Conservation (phyloP, 2,888 invertebrate species). For the Papilio demoleus region DNA sequence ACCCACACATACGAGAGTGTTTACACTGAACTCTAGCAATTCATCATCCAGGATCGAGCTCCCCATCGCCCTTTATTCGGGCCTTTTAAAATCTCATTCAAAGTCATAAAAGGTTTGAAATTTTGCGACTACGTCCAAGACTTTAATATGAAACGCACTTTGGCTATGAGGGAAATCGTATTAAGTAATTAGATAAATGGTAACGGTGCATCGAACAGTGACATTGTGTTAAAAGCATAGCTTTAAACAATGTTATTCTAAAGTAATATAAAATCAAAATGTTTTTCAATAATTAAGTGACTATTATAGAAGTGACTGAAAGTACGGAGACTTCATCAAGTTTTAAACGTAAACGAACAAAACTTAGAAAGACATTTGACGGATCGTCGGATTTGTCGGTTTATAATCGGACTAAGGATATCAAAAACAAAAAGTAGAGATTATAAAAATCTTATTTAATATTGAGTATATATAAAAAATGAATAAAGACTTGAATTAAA, state of each 20-base stretch:
- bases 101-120: too few relatives aligned
- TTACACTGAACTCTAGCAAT: too few relatives aligned
- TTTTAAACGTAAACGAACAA: constrained; percentile 13
- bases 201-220: constrained; percentile 40
- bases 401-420: not conserved
- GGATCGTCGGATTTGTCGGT: not conserved
- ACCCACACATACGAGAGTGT: too few relatives aligned
- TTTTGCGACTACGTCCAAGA: too few relatives aligned
- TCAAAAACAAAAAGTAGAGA: not conserved
- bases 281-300: constrained; percentile 21
- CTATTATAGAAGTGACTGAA: constrained; percentile 36
- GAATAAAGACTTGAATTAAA: constrained; percentile 76
- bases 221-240: constrained; percentile 40
- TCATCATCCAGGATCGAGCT: too few relatives aligned
- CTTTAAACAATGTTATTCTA: constrained; percentile 36
- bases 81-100: too few relatives aligned
- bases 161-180: too few relatives aligned
- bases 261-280: constrained; percentile 22
- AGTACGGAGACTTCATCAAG: constrained; percentile 23
- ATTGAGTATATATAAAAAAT: too few relatives aligned
- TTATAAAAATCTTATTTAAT: too few relatives aligned
- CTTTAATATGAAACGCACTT: too few relatives aligned
- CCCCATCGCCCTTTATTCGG: too few relatives aligned
- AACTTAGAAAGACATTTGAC: not conserved
- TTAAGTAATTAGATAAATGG: constrained; percentile 30